Base-by-base conservation (phyloP, 37 sponge, comb jelly and placozoan genomes). In the Geodia barretti region DNA sequence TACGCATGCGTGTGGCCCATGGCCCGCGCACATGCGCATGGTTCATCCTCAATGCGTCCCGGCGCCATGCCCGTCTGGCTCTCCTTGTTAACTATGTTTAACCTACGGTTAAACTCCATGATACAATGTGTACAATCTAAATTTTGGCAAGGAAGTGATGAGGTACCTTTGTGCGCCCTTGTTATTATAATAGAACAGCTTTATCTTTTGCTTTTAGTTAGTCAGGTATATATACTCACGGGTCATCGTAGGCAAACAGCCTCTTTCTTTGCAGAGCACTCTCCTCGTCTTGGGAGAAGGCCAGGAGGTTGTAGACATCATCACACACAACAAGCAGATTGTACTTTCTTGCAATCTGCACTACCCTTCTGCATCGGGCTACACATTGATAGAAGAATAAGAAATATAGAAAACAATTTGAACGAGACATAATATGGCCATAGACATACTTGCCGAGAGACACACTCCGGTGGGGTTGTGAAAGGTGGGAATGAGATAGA, bases 271-370 rank as follows among this genome's bases (percentile, higher is more conserved):
- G 60, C 20, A 62, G 43, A 35, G 39, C 76, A 64, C 31, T 35
- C 4, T 67, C 24, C 38, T 37, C 79, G 61, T 75, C 47, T 1
- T 67, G 34, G 32, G 81, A 58, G 62, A 82, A 87, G 82, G 86
- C 86, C 60, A 94, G 83, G 38, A 91, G 47, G 67, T 92, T 92
- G 80, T 95, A 95, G 34, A 95, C 92, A 75, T 95, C 95, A 74
- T 95, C 95, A 78, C 86, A 86, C 14, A 89, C 82, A 11, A 95
- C 84, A 36, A 92, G 38, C 8, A 91, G 78, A 61, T 89, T 88
- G 82, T 92, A 79, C 73, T 86, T 79, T 0, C 95, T 70, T 23
- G 95, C 95, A 21, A 95, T 29, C 11, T 76, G 65, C 2, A 95
- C 68, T 2, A 95, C 37, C 69, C 74, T 33, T 70, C 70, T 58